Percentiles rank a stretch among this genome's conserved stretches.
Evolutionary conservation across 1,140 invertebrate species (phyloP).

Genomic region (Papilio machaon): DNA sequence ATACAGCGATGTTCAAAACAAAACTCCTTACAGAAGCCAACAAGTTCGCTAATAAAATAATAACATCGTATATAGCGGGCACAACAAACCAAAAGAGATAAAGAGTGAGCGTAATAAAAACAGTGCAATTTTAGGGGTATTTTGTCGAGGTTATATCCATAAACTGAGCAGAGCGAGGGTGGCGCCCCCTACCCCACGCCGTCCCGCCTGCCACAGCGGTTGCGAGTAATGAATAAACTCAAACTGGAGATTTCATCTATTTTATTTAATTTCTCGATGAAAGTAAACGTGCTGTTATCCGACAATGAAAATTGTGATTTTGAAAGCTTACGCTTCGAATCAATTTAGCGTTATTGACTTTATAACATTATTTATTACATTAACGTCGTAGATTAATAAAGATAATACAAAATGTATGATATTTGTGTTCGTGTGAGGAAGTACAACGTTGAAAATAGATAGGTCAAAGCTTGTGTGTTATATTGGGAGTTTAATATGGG

Average conservation of each 20-base stretch:
- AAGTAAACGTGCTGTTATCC: conserved; percentile 72
- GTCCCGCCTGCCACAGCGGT: conserved; percentile 51
- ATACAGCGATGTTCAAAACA: conserved; percentile 30
- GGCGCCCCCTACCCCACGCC: conserved; percentile 50
- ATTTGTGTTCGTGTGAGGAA: background rate
- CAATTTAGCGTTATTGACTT: conserved; percentile 9
- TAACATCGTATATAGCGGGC: conserved; percentile 74
- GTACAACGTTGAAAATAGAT: background rate
- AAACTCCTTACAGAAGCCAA: conserved; percentile 37
- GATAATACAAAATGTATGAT: background rate
- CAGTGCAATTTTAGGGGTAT: conserved; percentile 82
- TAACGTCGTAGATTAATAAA: background rate
- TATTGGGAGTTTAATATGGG: background rate
- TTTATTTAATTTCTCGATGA: conserved; percentile 77
- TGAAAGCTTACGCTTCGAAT: conserved; percentile 35
- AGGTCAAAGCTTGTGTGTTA: background rate
- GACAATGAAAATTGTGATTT: conserved; percentile 70
- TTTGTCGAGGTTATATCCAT: conserved; percentile 82
- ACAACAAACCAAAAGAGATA: conserved; percentile 80
- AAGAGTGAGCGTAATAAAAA: conserved; percentile 80
- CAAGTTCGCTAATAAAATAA: conserved; percentile 77
- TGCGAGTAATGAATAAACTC: conserved; percentile 81
- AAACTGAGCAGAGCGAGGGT: conserved; percentile 71
- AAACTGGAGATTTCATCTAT: conserved; percentile 62
- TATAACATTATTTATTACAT: background rate